phyloP scores from a whole-genome alignment of 2,113 vertebrate genomes.

The Plecturocebus donacophilus region DNA sequence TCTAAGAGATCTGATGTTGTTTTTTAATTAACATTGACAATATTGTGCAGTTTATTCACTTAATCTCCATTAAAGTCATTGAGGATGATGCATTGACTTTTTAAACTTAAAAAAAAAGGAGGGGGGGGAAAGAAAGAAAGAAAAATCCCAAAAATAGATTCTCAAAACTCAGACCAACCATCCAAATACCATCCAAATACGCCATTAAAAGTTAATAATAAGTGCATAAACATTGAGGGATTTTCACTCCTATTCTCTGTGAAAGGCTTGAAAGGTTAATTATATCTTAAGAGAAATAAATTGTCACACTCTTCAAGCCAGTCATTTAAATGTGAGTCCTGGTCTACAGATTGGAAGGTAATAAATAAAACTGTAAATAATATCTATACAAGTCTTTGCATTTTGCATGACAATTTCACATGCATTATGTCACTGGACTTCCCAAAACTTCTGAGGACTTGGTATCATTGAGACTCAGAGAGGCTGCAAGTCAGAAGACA shows the following conservation, averaged over 20 bases:
- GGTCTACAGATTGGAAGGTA: not conserved
- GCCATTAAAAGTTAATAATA: not conserved
- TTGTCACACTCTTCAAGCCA: not conserved
- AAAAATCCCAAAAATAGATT: not conserved
- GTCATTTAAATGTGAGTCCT: not conserved
- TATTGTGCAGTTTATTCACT: not conserved
- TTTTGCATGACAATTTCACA: not conserved
- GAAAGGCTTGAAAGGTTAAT: not conserved
- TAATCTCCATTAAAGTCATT: constrained; percentile 46
- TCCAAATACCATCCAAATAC: not conserved
- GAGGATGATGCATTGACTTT: constrained; percentile 2
- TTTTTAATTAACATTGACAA: constrained; percentile 32
- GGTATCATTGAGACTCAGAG: not conserved
- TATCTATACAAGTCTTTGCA: not conserved
- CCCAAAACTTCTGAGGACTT: not conserved
- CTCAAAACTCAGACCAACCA: constrained; percentile 4
- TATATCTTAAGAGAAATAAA: constrained; percentile 15
- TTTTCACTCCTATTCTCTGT: not conserved
- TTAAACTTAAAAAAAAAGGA: not conserved
- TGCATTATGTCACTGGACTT: not conserved
- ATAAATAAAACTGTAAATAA: not conserved
- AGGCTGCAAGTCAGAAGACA: not conserved
- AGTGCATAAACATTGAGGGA: not conserved
- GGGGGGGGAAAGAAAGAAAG: not conserved
- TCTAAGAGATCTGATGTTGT: not conserved